These are phyloP conservation scores for Ailuropoda melanoleuca DNA, from an alignment of 2,113 vertebrate species.

Conservation along the genomic window DNA sequence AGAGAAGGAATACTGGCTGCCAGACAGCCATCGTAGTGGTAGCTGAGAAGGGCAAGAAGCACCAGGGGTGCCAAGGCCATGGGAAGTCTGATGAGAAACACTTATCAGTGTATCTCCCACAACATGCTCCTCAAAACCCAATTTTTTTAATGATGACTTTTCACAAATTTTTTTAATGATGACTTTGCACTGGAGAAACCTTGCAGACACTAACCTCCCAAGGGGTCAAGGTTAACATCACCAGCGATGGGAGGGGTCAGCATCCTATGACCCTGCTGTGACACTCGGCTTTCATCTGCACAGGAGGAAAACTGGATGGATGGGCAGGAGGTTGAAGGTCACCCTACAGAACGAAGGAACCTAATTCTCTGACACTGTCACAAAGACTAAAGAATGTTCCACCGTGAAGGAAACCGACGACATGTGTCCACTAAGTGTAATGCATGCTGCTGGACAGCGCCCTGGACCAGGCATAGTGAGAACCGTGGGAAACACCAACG, in stretches of 20 bases:
- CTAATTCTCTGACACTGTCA: neutral
- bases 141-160: neutral
- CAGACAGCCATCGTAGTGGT: neutral
- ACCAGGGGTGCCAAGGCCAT: no score
- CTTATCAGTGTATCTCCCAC: neutral
- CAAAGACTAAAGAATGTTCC: neutral
- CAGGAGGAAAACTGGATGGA: fast-evolving
- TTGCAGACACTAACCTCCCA: neutral
- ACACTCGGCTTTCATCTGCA: neutral
- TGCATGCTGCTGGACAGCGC: fast-evolving
- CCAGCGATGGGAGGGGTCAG: neutral
- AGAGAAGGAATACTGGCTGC: neutral
- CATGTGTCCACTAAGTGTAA: fast-evolving
- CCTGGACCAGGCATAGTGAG: fast-evolving
- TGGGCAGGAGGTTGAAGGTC: neutral
- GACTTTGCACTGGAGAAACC: neutral
- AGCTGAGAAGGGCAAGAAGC: neutral
- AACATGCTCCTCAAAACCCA: no score
- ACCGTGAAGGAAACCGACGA: neutral
- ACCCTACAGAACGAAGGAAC: neutral
- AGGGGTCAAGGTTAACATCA: neutral
- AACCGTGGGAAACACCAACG: fast-evolving
- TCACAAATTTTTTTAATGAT: neutral
- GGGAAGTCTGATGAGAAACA: neutral
- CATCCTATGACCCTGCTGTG: neutral